Conservation (phyloP, 2,888 invertebrate species). For the Carterocephalus palaemon region DNA sequence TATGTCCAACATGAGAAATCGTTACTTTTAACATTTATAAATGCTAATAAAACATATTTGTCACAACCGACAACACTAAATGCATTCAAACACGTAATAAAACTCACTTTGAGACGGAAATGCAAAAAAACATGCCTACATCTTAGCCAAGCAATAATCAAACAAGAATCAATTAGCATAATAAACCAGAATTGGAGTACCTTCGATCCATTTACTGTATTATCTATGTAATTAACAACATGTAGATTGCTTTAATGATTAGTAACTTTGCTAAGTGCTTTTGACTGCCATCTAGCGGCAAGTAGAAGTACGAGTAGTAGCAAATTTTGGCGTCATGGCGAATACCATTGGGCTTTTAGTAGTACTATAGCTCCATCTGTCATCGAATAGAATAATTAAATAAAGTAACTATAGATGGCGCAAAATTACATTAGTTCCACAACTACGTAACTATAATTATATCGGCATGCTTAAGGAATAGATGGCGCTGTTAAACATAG, state of each 20-base stretch:
- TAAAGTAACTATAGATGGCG: slow-evolving; percentile 11
- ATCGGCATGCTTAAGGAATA: too few species aligned
- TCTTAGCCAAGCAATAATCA: slow-evolving; percentile 12
- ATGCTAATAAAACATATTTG: slow-evolving; percentile 14
- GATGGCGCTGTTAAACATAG: too few species aligned
- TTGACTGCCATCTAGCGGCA: slow-evolving; percentile 27
- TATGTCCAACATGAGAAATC: slow-evolving; percentile 9
- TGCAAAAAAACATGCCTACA: slow-evolving; percentile 11
- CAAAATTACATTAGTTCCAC: not conserved
- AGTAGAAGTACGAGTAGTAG: slow-evolving; percentile 18
- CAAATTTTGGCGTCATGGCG: too few species aligned
- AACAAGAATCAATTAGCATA: slow-evolving; percentile 19
- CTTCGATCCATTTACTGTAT: slow-evolving; percentile 18
- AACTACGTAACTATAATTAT: slow-evolving; percentile 2
- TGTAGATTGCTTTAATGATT: slow-evolving; percentile 15
- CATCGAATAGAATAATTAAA: too few species aligned
- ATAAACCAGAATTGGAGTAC: slow-evolving; percentile 23
- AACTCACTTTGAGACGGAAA: not conserved
- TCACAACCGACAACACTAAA: slow-evolving; percentile 3
- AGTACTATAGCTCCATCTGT: too few species aligned
- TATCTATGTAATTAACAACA: slow-evolving; percentile 20
- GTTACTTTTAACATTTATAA: slow-evolving; percentile 13
- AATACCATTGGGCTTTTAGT: too few species aligned
- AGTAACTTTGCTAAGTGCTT: not conserved
- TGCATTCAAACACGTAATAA: slow-evolving; percentile 8